Evolutionary conservation across 92 coral and sea anemone species (phyloP).

Genomic region (Phymanthus crucifer): DNA sequence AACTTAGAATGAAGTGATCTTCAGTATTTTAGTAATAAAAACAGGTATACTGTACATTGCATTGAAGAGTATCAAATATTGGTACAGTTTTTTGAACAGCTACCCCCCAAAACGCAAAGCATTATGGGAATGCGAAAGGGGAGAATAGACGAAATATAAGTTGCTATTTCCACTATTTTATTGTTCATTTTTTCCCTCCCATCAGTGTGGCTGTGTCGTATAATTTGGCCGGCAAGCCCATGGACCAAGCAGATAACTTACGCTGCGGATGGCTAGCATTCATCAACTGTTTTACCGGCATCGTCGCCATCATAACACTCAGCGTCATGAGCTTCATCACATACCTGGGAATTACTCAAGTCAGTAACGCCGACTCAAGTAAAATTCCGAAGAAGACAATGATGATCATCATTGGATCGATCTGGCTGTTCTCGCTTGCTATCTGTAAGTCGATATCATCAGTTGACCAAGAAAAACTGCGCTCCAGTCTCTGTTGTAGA

Average conservation of each 20-base stretch:
- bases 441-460: constrained; percentile 34
- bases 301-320: constrained; percentile 51
- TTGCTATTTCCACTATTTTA: too few relatives aligned
- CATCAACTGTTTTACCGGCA: constrained; percentile 60
- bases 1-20: too few relatives aligned
- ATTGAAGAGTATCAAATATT: too few relatives aligned
- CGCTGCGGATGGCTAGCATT: constrained; percentile 66
- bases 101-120: too few relatives aligned
- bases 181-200: neutral
- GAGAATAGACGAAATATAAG: neutral
- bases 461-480: too few relatives aligned
- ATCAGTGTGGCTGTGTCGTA: constrained; percentile 54
- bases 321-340: constrained; percentile 45
- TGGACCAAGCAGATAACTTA: constrained; percentile 24
- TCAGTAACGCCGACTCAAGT: neutral
- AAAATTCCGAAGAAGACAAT: neutral
- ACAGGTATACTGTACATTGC: too few relatives aligned
- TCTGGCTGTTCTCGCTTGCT: constrained; percentile 35
- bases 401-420: constrained; percentile 1
- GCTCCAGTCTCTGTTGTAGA: too few relatives aligned
- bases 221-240: constrained; percentile 53
- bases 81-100: too few relatives aligned
- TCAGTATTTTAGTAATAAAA: too few relatives aligned
- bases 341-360: constrained; percentile 44
- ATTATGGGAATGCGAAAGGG: too few relatives aligned